phyloP scores from a whole-genome alignment of 1,140 invertebrate genomes.

The Probaryconus sp. region DNA sequence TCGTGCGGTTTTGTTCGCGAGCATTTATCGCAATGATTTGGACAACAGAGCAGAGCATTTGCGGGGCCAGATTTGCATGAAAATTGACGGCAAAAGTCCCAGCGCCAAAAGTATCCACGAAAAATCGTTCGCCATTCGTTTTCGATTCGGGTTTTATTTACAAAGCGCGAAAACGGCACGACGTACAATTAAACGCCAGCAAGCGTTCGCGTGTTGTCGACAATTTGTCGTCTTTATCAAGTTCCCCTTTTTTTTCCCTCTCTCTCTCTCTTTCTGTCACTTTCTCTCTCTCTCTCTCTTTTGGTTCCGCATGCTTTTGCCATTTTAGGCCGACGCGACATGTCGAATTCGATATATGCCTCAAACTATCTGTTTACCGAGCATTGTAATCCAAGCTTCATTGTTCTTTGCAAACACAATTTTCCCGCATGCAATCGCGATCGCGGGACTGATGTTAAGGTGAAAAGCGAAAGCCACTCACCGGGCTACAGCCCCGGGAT shows the following conservation, averaged over 20 bases:
- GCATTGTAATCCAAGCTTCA: conserved; percentile 69
- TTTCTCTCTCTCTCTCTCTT: conserved; percentile 48
- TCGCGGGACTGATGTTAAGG: conserved; percentile 22
- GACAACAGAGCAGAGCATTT: conserved; percentile 28
- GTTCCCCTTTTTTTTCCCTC: conserved; percentile 6
- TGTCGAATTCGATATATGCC: conserved; percentile 61
- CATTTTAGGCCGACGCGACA: conserved; percentile 40
- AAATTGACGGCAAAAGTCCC: conserved; percentile 40
- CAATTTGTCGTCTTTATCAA: conserved; percentile 58
- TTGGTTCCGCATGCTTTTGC: conserved; percentile 31
- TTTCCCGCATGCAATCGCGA: conserved; percentile 57
- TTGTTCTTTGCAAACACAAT: conserved; percentile 65
- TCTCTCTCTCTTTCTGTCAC: conserved; percentile 15
- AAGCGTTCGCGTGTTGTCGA: conserved; percentile 44
- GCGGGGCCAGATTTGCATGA: conserved; percentile 12
- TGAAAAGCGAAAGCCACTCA: conserved; percentile 24
- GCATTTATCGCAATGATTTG: no score
- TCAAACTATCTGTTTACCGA: conserved; percentile 69
- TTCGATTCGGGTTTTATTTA: conserved; percentile 58
- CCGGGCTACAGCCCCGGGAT: conserved; percentile 42
- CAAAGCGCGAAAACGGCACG: conserved; percentile 39
- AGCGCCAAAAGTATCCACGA: conserved; percentile 26
- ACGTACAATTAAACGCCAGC: conserved; percentile 52
- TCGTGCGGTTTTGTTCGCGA: conserved; percentile 3
- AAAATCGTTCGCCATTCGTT: conserved; percentile 24